Conservation (phyloP, 2,797 vertebrate genomes). For the Nyctibius grandis region DNA sequence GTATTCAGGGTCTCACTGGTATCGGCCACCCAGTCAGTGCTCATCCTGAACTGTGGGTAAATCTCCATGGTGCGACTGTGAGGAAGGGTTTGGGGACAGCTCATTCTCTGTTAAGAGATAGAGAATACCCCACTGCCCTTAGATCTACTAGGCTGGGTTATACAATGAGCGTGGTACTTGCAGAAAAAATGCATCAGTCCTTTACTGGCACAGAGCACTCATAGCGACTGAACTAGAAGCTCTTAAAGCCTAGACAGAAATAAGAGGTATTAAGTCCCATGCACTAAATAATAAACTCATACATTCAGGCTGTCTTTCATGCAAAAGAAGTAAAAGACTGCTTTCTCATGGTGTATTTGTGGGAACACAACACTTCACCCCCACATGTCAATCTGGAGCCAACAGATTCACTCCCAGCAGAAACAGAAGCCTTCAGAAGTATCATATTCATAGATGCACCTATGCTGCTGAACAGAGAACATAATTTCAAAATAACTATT, state of each 20-base stretch:
- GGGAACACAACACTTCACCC: neutral
- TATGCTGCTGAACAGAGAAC: neutral
- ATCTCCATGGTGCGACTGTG: neutral
- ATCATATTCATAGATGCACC: neutral
- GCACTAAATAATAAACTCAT: neutral
- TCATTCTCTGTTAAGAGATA: too few species aligned
- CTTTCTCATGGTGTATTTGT: neutral
- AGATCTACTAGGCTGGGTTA: neutral
- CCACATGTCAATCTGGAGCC: neutral
- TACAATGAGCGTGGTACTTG: neutral
- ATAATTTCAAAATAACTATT: conserved; percentile 10
- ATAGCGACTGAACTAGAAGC: accelerated
- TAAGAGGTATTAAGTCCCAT: neutral
- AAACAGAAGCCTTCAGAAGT: neutral
- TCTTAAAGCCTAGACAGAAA: neutral
- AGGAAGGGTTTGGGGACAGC: neutral
- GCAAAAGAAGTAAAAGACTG: neutral
- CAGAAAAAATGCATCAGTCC: neutral
- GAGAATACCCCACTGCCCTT: neutral
- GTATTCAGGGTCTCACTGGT: neutral
- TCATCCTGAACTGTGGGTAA: neutral
- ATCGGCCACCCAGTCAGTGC: accelerated
- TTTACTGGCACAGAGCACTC: neutral
- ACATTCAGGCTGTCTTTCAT: neutral
- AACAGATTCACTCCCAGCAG: neutral